A percentile compares a stretch with the other conserved stretches of the same genome.
These are phyloP conservation scores for Cordylochernes scorpioides DNA, from an alignment of 2,888 invertebrate species.

Conservation along the genomic window DNA sequence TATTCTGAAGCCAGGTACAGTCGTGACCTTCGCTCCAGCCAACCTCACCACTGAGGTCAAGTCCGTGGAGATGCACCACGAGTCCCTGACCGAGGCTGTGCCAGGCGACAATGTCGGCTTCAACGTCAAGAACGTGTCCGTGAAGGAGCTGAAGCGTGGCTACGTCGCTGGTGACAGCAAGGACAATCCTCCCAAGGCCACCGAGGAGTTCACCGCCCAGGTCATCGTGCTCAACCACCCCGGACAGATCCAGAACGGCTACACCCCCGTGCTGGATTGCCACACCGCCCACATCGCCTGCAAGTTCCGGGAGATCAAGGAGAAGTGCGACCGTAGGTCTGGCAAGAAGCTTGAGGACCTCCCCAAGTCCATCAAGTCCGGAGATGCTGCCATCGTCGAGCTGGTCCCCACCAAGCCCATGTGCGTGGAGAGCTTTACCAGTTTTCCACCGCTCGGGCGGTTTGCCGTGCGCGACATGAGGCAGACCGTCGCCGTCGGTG, in stretches of 20 bases:
- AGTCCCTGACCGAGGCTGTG: conserved; percentile 43
- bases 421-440: conserved; percentile 93
- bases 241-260: conserved; percentile 92
- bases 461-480: conserved; percentile 99
- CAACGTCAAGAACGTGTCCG: conserved; percentile 87
- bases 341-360: conserved; percentile 37
- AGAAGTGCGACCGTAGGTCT: conserved; percentile 96
- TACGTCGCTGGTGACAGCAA: conserved; percentile 96
- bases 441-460: conserved; percentile 82
- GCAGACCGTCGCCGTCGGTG: conserved; percentile 93
- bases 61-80: conserved; percentile 99
- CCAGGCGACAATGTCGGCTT: conserved; percentile 99
- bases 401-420: conserved; percentile 85
- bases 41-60: conserved; percentile 97
- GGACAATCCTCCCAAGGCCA: conserved; percentile 78
- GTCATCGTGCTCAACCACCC: conserved; percentile 99
- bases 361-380: conserved; percentile 85
- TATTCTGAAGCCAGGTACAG: conserved; percentile 74
- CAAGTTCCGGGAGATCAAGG: conserved; percentile 94
- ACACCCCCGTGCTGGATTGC: conserved; percentile 97
- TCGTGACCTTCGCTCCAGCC: conserved; percentile 89
- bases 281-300: conserved; percentile 99
- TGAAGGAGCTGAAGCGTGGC: conserved; percentile 97
- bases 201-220: conserved; percentile 80
- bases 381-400: conserved; percentile 82